Evolutionary conservation across 2,888 invertebrate genomes (phyloP).

Genomic region (Dryobota labecula): DNA sequence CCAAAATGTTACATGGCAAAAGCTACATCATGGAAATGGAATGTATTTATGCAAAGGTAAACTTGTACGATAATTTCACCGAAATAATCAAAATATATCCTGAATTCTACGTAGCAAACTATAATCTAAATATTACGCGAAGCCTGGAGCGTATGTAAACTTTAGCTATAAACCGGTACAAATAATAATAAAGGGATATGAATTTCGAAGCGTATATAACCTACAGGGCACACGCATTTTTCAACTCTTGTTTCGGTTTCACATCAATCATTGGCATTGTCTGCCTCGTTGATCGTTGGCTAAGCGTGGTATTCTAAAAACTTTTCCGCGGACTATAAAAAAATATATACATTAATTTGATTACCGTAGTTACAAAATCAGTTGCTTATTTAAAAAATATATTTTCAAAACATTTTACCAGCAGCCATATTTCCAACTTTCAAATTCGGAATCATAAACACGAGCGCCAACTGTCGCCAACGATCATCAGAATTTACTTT

Average conservation of each 20-base stretch:
- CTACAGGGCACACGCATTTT: too few relatives aligned
- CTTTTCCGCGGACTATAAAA: too few relatives aligned
- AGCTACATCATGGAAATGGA: not conserved
- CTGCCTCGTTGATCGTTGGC: too few relatives aligned
- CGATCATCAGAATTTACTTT: slow-evolving; percentile 45
- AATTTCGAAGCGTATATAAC: too few relatives aligned
- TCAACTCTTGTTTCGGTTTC: too few relatives aligned
- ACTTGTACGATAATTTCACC: not conserved
- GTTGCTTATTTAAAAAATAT: not conserved
- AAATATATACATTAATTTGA: not conserved
- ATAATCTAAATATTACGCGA: not conserved
- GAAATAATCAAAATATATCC: not conserved
- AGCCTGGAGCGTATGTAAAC: not conserved
- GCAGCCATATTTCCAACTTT: slow-evolving; percentile 26
- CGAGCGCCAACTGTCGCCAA: slow-evolving; percentile 47
- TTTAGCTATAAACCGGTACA: not conserved
- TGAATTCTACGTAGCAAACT: not conserved
- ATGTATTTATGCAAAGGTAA: too few relatives aligned
- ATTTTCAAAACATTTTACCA: not conserved
- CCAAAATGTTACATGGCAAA: not conserved
- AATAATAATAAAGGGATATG: not conserved
- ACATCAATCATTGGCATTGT: too few relatives aligned
- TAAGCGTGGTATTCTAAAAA: not conserved
- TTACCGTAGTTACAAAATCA: not conserved
- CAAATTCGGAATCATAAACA: slow-evolving; percentile 46